phyloP scores from a whole-genome alignment of 1,140 invertebrate genomes.

The Brachionus rotundiformis region DNA sequence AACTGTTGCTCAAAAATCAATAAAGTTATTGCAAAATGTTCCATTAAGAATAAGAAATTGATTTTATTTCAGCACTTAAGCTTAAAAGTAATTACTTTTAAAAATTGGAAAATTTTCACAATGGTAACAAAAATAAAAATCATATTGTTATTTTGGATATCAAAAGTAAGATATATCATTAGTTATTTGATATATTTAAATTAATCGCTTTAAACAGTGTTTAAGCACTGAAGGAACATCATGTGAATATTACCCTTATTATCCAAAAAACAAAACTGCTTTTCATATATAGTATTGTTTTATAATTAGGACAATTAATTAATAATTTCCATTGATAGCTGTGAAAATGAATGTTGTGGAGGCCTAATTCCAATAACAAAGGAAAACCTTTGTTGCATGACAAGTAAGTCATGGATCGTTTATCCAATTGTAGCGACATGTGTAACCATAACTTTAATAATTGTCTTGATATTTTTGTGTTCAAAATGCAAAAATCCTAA shows the following conservation, averaged over 20 bases:
- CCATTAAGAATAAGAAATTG: neutral
- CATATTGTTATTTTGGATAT: neutral
- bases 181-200: neutral
- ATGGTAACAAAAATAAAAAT: neutral
- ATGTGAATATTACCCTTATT: neutral
- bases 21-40: neutral
- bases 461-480: neutral
- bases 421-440: constrained; percentile 19
- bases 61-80: neutral
- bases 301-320: neutral
- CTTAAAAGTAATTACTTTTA: neutral
- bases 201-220: neutral
- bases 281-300: neutral
- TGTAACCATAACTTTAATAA: neutral
- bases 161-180: neutral
- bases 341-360: constrained; percentile 21
- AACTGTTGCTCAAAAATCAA: neutral
- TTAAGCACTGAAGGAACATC: neutral
- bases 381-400: neutral
- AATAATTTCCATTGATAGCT: neutral
- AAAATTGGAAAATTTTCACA: neutral
- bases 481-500: constrained; percentile 15
- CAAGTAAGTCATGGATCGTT: neutral
- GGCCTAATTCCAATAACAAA: neutral
- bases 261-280: neutral